phyloP scores from a whole-genome alignment of 1,140 invertebrate genomes.

The Amyelois transitella region DNA sequence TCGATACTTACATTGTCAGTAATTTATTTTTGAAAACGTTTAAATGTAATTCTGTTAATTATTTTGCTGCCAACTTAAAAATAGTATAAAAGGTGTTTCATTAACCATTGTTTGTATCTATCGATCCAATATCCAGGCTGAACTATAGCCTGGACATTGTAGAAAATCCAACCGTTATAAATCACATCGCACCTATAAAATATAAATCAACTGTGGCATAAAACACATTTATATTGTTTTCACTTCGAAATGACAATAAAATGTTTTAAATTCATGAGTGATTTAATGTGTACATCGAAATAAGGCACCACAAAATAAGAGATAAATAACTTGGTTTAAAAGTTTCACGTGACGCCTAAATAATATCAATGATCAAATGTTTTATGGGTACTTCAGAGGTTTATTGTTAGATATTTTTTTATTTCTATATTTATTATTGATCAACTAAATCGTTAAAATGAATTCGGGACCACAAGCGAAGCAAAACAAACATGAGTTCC shows the following conservation, averaged over 20 bases:
- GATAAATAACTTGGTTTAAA: conserved; percentile 31
- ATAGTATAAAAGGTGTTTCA: background rate
- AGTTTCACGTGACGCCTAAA: conserved; percentile 38
- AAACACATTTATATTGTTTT: conserved; percentile 73
- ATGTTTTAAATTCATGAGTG: conserved; percentile 67
- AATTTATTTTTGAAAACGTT: too few species aligned
- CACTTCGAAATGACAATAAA: conserved; percentile 69
- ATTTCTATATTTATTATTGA: conserved; percentile 4
- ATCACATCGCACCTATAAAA: conserved; percentile 68
- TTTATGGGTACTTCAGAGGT: conserved; percentile 41
- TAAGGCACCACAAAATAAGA: conserved; percentile 30
- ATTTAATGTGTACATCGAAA: conserved; percentile 54
- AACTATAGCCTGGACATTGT: conserved; percentile 40
- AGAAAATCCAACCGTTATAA: conserved; percentile 57
- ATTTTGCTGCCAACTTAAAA: too few species aligned
- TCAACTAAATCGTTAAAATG: conserved; percentile 2
- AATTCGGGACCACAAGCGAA: background rate
- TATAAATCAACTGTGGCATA: conserved; percentile 67
- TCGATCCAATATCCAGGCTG: background rate
- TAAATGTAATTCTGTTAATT: too few species aligned
- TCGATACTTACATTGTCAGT: too few species aligned
- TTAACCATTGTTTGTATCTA: background rate
- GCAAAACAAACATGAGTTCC: background rate
- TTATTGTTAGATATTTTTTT: conserved; percentile 14
- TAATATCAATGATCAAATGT: conserved; percentile 38